phyloP scores from a whole-genome alignment of 2,797 vertebrate species.

The Pachyuromys duprasi region DNA sequence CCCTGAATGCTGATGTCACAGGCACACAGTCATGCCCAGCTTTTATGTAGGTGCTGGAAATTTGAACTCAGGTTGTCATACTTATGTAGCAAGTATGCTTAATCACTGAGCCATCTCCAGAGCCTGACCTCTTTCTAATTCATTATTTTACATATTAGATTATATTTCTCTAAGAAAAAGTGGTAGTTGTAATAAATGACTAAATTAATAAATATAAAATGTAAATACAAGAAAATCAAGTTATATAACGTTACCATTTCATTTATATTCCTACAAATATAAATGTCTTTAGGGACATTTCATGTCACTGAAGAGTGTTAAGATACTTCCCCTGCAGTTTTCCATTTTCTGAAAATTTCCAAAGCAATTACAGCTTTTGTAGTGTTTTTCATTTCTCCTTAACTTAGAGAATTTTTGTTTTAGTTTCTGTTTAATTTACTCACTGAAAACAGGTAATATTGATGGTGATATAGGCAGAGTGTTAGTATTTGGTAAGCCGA shows the following conservation, averaged over 20 bases:
- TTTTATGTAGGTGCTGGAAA: not conserved
- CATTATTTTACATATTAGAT: not conserved
- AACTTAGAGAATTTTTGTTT: conserved; percentile 26
- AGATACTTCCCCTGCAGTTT: not conserved
- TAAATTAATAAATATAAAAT: not conserved
- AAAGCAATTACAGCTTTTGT: not conserved
- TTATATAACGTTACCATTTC: not conserved
- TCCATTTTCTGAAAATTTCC: conserved; percentile 25
- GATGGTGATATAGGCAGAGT: not conserved
- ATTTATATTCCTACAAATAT: not conserved
- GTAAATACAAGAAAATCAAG: conserved; percentile 15
- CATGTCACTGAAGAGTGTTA: not conserved
- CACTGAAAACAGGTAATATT: not conserved
- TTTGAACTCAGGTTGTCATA: not conserved
- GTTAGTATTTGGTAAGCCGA: not conserved
- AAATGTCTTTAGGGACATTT: not conserved
- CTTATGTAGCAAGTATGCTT: not conserved
- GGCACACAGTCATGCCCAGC: not conserved
- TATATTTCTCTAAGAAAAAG: conserved; percentile 31
- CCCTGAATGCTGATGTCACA: not conserved
- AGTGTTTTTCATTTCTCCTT: not conserved
- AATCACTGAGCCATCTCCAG: not conserved
- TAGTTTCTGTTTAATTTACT: conserved; percentile 30
- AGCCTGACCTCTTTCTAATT: conserved; percentile 28
- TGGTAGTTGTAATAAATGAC: not conserved